A percentile compares a stretch with the other conserved stretches of the same genome.
Evolutionary conservation across 1,140 invertebrate genomes (phyloP).

Genomic region (Caerostris extrusa): DNA sequence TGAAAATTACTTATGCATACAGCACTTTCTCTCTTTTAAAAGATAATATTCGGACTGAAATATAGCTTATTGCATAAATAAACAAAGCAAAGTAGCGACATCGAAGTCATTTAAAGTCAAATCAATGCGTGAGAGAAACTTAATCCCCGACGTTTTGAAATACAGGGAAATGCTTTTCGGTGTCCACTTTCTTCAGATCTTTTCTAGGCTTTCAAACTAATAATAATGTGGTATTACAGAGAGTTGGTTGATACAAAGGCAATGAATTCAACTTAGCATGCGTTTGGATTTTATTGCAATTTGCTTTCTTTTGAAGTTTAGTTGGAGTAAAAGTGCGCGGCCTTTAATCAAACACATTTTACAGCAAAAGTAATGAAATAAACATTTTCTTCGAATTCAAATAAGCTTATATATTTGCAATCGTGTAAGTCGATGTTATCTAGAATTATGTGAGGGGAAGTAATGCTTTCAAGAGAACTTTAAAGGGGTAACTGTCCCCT

Average conservation of each 20-base stretch:
- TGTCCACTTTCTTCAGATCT: not conserved
- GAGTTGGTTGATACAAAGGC: not conserved
- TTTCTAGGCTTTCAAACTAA: not conserved
- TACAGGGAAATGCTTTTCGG: not conserved
- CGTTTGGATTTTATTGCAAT: not conserved
- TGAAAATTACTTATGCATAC: not conserved
- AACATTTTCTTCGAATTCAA: no score
- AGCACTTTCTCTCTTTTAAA: not conserved
- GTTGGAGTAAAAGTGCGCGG: no score
- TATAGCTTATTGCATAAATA: not conserved
- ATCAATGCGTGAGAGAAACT: slow-evolving; percentile 1
- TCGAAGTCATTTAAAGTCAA: slow-evolving; percentile 10
- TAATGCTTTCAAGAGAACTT: no score
- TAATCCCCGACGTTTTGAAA: not conserved
- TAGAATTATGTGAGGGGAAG: no score
- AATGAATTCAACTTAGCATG: not conserved
- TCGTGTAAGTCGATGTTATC: no score
- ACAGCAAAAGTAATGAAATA: no score
- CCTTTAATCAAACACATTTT: no score
- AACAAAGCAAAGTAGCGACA: not conserved
- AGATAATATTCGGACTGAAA: not conserved
- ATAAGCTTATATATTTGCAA: no score
- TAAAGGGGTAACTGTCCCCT: no score
- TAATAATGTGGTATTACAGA: not conserved
- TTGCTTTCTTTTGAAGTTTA: not conserved